Conservation (phyloP, 1,140 invertebrate genomes). For the Macrocentrus cingulum region DNA sequence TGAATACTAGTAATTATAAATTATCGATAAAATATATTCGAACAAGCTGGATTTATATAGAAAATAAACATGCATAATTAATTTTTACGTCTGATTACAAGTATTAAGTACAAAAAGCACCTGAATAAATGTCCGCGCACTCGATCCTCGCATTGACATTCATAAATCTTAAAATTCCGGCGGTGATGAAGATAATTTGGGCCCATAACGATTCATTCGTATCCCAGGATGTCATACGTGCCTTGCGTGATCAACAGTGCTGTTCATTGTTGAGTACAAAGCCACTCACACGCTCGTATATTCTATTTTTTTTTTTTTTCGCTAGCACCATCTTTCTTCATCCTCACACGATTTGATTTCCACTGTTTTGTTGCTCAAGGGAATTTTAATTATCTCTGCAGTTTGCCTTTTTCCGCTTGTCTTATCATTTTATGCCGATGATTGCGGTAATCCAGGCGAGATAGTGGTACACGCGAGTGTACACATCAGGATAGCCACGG, state of each 20-base stretch:
- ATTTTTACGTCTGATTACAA: too few species aligned
- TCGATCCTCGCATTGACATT: too few species aligned
- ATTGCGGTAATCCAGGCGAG: conserved; percentile 40
- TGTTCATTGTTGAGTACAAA: not conserved
- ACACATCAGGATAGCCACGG: conserved; percentile 61
- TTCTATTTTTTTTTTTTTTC: too few species aligned
- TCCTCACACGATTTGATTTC: too few species aligned
- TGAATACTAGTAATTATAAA: too few species aligned
- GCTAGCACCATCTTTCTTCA: too few species aligned
- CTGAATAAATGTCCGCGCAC: too few species aligned
- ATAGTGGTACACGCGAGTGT: conserved; percentile 58
- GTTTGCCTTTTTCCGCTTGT: not conserved
- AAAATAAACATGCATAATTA: too few species aligned
- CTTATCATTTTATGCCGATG: not conserved
- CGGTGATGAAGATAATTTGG: conserved; percentile 6
- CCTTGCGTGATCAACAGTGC: not conserved
- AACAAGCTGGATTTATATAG: too few species aligned
- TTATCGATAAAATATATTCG: too few species aligned
- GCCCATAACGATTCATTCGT: not conserved
- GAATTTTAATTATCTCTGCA: not conserved
- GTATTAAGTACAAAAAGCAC: too few species aligned
- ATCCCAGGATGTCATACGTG: conserved; percentile 10
- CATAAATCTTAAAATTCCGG: not conserved
- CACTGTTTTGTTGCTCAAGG: too few species aligned
- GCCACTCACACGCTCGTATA: not conserved